Conservation (phyloP, 1,140 invertebrate genomes). For the Venturia canescens region DNA sequence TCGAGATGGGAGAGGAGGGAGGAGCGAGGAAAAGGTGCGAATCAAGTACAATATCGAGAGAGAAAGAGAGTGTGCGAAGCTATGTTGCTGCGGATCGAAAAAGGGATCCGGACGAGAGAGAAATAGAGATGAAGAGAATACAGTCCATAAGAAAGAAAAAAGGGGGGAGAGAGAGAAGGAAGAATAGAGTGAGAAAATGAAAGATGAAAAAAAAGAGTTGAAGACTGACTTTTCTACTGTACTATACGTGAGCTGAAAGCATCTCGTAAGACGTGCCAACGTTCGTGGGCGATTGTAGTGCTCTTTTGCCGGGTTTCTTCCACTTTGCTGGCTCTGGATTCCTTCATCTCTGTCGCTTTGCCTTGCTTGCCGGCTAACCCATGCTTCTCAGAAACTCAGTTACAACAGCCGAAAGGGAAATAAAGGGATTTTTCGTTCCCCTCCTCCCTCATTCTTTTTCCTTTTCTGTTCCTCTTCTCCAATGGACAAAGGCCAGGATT, state of each 20-base stretch:
- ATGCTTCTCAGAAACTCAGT: conserved; percentile 1
- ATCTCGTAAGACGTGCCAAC: conserved; percentile 43
- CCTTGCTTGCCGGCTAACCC: conserved; percentile 5
- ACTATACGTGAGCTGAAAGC: conserved; percentile 46
- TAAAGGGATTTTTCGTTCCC: conserved; percentile 24
- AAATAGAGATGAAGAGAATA: background rate
- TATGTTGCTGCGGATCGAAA: conserved; percentile 18
- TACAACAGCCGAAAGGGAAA: background rate
- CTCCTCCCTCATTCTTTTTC: background rate
- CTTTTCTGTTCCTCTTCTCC: too few relatives aligned
- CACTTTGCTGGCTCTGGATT: conserved; percentile 12
- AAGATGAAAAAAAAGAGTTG: background rate
- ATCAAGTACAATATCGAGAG: conserved; percentile 17
- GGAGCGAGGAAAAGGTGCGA: background rate
- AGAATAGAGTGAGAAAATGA: background rate
- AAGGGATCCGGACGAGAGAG: conserved; percentile 21
- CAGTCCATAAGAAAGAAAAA: background rate
- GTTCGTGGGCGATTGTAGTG: conserved; percentile 14
- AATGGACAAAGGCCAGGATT: conserved; percentile 9
- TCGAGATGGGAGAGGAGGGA: conserved; percentile 3
- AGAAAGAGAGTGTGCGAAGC: conserved; percentile 3
- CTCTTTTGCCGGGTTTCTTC: conserved; percentile 10
- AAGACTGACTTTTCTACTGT: conserved; percentile 37
- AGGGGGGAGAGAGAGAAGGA: background rate
- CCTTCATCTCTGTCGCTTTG: conserved; percentile 3